These are phyloP conservation scores for Paramormyrops kingsleyae DNA, from an alignment of 2,113 vertebrate species.

Conservation along the genomic window DNA sequence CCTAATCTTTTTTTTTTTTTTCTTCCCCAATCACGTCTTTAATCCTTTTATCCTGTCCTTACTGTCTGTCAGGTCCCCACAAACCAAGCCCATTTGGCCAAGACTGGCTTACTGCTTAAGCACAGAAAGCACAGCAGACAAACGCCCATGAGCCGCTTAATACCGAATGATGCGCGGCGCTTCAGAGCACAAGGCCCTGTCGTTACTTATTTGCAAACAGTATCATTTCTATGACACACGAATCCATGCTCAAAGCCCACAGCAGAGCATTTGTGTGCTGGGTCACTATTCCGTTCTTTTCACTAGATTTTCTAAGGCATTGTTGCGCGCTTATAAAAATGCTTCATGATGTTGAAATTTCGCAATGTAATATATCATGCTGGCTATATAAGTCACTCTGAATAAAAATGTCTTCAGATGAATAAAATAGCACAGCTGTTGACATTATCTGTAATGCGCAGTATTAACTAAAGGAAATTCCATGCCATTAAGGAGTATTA, in stretches of 20 bases:
- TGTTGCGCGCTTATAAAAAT: neutral
- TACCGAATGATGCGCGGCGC: neutral
- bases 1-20: constrained; percentile 35
- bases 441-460: neutral
- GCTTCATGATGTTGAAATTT: neutral
- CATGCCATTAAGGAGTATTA: neutral
- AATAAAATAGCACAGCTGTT: neutral
- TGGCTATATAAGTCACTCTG: neutral
- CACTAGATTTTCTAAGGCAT: neutral
- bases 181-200: neutral
- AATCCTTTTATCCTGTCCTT: constrained; percentile 25
- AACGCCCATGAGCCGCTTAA: neutral
- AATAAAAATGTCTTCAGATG: neutral
- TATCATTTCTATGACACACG: neutral
- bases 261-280: neutral
- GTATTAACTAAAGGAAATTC: neutral
- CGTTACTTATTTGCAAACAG: neutral
- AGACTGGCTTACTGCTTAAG: neutral
- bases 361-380: neutral
- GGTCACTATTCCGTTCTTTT: neutral
- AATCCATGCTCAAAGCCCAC: neutral
- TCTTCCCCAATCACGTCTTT: constrained; percentile 16
- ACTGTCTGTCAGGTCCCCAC: neutral
- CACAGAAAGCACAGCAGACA: neutral
- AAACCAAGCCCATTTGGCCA: neutral